Evolutionary conservation across 30 jellyfish, hydroid and myxozoan genomes (phyloP), one percentile per base, ranked within the genome.

Genomic region (Hydractinia echinata): DNA sequence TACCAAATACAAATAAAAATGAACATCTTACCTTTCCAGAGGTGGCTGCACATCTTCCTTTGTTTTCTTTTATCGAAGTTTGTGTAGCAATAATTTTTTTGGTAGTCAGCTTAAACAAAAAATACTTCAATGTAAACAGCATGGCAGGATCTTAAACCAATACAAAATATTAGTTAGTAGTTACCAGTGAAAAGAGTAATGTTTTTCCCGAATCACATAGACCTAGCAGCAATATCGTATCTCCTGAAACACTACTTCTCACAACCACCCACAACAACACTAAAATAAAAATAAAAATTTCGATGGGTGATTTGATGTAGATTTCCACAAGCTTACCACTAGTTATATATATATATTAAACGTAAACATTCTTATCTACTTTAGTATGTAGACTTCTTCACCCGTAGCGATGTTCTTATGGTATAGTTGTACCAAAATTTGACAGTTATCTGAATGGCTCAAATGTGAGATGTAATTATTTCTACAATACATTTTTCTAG

Each of bases 191-290:
- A 61, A 56, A 91, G 53, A 91, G 76, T 3, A 82, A 81, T 4
- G 97, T 91, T 72, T 91, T 91, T 13, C 97, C 97, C 11, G 97
- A 86, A 61, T 91, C 96, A 72, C 97, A 91, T 19, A 91, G 84
- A n/a, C 97, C 97, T 50, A 91, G 82, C 15, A 91, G 88, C 54
- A 91, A 83, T 6, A 91, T 76, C 15, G 95, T 85, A 14, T 86
- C 89, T 61, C 77, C 86, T 56, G 81, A 72, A 14, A 76, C 19
- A 8, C 82, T 73, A 39, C 84, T 50, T 60, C 86, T 44, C 49
- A 79, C 83, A 51, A 79, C 71, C 19, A 85, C 11, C 73, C 55
- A 83, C 15, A 79, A n/a, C 19, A 66, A 77, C 15, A 83, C 54
- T 6, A 89, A 48, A 55, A 68, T 50, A 10, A 81, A 83, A 79